Evolutionary conservation across 2,113 vertebrate species (phyloP), one percentile per base, ranked within the genome.

Genomic region (Eudorcas thomsonii): DNA sequence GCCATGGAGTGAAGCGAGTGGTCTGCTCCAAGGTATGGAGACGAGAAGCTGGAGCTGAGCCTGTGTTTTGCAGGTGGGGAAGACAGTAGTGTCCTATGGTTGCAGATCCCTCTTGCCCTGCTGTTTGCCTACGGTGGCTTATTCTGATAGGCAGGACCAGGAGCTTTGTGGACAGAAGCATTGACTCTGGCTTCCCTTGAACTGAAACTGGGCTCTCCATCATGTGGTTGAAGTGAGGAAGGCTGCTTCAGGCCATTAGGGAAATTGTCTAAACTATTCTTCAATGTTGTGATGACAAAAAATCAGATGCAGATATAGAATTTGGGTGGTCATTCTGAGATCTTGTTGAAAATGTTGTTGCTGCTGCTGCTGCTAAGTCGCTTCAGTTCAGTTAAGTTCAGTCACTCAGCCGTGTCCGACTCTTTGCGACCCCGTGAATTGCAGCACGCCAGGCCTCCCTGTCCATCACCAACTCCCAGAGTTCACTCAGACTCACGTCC

Each of bases 291-390:
- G 50, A 39, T 82, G 77, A 91, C 39, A 92, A 36, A 5, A 64
- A 77, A 85, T 50, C 36, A 90, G n/a, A 94, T 48, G 54, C 64
- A 97, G 91, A 45, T 71, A n/a, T 43, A 87, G 93, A 84, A 80
- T 94, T 87, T 91, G 50, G 16, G n/a, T 62, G 55, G 78, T 28
- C 13, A 39, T 62, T 92, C 36, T 92, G 88, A 97, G 93, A 92
- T 55, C 48, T 83, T 90, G 80, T 36, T 95, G 74, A 87, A 83
- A 84, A 88, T 21, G 7, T 64, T 90, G 43, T 26, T 94, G 55
- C 4, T 57, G 23, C 55, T 57, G 55, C 23, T 57, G 55, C 55
- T 57, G 55, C 23, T 57, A 57, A 57, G 55, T 25, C 0, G 1
- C 55, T 26, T 59, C 57, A 59, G 57, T 25, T 57, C 9, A 23